Conservation (phyloP, 2,888 invertebrate genomes). For the Heliconius ismenius region DNA sequence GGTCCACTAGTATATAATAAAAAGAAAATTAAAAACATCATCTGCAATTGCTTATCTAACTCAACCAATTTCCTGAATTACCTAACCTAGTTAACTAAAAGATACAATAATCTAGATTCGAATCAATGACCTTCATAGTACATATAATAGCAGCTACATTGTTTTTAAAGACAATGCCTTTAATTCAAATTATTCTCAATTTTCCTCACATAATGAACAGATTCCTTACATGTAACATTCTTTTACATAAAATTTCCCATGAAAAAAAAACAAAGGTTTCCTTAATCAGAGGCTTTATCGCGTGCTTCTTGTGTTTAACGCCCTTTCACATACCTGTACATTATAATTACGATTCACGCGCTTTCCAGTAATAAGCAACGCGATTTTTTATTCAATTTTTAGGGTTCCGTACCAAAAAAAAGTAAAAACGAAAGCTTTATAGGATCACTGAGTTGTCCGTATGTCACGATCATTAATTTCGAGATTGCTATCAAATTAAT, state of each 20-base stretch:
- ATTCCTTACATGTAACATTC: slow-evolving; percentile 33
- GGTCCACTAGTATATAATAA: not conserved
- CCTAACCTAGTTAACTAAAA: not conserved
- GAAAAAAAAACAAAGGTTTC: slow-evolving; percentile 34
- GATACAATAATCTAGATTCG: not conserved
- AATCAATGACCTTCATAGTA: not conserved
- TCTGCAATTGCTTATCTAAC: not conserved
- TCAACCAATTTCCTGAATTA: not conserved
- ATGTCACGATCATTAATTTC: too few relatives aligned
- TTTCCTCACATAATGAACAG: slow-evolving; percentile 38
- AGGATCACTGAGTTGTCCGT: too few relatives aligned
- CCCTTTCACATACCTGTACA: slow-evolving; percentile 31
- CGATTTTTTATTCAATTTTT: not conserved
- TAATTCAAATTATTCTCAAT: slow-evolving; percentile 19
- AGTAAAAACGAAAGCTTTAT: too few relatives aligned
- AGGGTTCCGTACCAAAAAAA: too few relatives aligned
- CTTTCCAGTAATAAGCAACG: slow-evolving; percentile 22
- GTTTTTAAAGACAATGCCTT: slow-evolving; percentile 9
- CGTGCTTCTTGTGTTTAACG: slow-evolving; percentile 21
- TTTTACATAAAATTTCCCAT: slow-evolving; percentile 30
- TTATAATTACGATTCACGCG: slow-evolving; percentile 26
- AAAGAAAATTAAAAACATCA: not conserved
- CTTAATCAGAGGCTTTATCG: slow-evolving; percentile 35
- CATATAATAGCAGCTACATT: not conserved
- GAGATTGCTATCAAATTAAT: too few relatives aligned